Percentiles rank a stretch among this genome's conserved stretches.
Conservation (phyloP, 2,113 vertebrate genomes). For the Macrotis lagotis region DNA sequence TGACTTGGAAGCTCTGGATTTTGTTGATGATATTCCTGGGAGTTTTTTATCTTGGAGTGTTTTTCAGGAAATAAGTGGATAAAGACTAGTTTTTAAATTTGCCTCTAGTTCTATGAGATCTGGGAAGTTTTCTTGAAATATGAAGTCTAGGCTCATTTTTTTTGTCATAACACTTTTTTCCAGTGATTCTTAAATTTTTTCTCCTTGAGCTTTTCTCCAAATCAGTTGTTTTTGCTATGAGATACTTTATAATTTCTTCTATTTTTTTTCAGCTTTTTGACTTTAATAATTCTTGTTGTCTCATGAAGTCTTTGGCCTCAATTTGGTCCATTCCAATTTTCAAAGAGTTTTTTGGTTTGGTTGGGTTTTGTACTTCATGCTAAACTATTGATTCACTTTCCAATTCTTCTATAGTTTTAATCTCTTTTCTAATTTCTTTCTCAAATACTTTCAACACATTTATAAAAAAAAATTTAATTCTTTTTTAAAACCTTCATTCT, state of each 20-base stretch:
- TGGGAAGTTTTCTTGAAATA: too few relatives aligned
- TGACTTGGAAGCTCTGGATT: too few relatives aligned
- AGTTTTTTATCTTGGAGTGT: too few relatives aligned
- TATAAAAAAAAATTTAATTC: background rate
- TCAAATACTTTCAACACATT: background rate
- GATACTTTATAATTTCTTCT: background rate
- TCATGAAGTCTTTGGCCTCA: background rate
- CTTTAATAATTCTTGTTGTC: background rate
- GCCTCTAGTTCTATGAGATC: too few relatives aligned
- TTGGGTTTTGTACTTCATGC: background rate
- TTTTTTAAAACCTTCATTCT: background rate
- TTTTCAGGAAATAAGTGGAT: too few relatives aligned
- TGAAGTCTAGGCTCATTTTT: too few relatives aligned
- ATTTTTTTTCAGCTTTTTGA: background rate
- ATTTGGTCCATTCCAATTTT: background rate
- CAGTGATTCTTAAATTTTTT: too few relatives aligned
- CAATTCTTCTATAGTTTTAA: background rate
- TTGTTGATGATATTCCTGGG: too few relatives aligned
- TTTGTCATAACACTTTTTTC: too few relatives aligned
- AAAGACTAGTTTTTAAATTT: too few relatives aligned
- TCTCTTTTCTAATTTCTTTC: background rate
- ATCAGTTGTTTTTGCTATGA: too few relatives aligned
- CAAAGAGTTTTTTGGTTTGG: background rate
- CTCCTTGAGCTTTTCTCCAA: too few relatives aligned
- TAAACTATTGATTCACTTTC: background rate